These are phyloP conservation scores for Achlya flavicornis DNA, from an alignment of 2,888 invertebrate genomes.

Conservation along the genomic window DNA sequence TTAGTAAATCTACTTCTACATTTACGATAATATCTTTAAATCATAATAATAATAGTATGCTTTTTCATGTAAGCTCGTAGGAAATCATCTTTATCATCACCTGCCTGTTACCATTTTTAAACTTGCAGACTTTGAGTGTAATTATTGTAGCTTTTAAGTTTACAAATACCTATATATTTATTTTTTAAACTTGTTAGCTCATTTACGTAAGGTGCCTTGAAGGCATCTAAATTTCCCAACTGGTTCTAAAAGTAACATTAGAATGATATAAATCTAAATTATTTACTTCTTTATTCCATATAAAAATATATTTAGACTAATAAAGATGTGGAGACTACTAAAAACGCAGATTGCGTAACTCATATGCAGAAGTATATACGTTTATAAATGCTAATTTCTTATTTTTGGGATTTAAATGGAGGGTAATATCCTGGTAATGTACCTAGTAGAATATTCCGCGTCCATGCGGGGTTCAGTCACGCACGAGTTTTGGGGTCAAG, in stretches of 20 bases:
- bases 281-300: too few relatives aligned
- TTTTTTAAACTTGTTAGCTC: too few relatives aligned
- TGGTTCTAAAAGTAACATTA: background rate
- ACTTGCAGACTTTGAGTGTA: too few relatives aligned
- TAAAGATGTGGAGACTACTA: too few relatives aligned
- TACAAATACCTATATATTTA: too few relatives aligned
- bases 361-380: too few relatives aligned
- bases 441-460: slow-evolving; percentile 38
- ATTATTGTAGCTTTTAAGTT: background rate
- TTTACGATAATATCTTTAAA: background rate
- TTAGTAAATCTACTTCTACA: background rate
- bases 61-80: too few relatives aligned
- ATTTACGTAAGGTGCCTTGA: background rate
- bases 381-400: background rate
- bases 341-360: too few relatives aligned
- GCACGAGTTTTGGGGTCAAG: slow-evolving; percentile 67
- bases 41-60: too few relatives aligned
- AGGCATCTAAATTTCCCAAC: background rate
- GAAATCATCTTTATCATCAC: too few relatives aligned
- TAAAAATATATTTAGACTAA: too few relatives aligned
- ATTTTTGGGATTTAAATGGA: slow-evolving; percentile 8
- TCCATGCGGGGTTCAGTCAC: slow-evolving; percentile 44
- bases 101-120: too few relatives aligned
- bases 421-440: slow-evolving; percentile 48
- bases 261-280: background rate